Conservation (phyloP, 2,113 vertebrate genomes). For the Anoura caudifer region DNA sequence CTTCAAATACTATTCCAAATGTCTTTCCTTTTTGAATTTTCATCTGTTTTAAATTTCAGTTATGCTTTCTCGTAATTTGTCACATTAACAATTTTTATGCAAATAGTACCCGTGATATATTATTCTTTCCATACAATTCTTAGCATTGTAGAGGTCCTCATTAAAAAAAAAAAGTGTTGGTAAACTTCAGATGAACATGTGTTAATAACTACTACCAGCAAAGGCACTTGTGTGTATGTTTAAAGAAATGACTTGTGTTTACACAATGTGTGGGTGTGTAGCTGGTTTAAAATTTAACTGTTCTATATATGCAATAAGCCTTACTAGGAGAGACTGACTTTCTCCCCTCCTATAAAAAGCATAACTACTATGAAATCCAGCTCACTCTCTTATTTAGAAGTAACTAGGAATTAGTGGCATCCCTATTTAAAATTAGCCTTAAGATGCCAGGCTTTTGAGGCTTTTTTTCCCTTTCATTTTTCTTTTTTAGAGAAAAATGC, state of each 20-base stretch:
- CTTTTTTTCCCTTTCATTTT: background rate
- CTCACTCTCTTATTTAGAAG: conserved; percentile 37
- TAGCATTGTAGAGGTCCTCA: conserved; percentile 25
- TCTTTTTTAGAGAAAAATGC: background rate
- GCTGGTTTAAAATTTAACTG: conserved; percentile 50
- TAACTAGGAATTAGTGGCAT: conserved; percentile 47
- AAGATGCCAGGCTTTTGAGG: background rate
- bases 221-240: conserved; percentile 48
- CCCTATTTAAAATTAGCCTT: conserved; percentile 54
- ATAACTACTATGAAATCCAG: conserved; percentile 39
- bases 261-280: conserved; percentile 57
- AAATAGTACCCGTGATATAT: conserved; percentile 40
- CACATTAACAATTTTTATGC: conserved; percentile 15
- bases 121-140: conserved; percentile 38
- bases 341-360: conserved; percentile 43
- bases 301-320: conserved; percentile 37
- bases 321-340: conserved; percentile 14
- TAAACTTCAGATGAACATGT: background rate
- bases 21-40: conserved; percentile 42
- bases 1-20: conserved; percentile 34
- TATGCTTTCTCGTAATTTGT: conserved; percentile 51
- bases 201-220: conserved; percentile 37
- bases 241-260: conserved; percentile 11
- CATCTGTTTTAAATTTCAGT: conserved; percentile 30
- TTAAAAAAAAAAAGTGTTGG: background rate